A percentile compares a stretch with the other conserved stretches of the same genome.
Evolutionary conservation across 2,113 vertebrate species (phyloP).

Genomic region (Catharus fuscescens): DNA sequence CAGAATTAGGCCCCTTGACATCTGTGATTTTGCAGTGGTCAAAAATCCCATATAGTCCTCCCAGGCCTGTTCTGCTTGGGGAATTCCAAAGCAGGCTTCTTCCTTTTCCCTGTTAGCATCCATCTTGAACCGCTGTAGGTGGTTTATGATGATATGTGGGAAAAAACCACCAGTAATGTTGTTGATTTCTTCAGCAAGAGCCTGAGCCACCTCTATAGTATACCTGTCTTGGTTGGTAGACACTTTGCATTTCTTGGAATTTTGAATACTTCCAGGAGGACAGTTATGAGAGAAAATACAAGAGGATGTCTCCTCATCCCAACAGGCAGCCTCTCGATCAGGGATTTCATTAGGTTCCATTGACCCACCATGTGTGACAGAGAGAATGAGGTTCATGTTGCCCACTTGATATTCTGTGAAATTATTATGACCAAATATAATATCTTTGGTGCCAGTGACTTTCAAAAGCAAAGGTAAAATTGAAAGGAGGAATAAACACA

Average conservation of each 20-base stretch:
- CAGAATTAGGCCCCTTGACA: conserved; percentile 49
- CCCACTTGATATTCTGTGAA: conserved; percentile 67
- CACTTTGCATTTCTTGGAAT: conserved; percentile 25
- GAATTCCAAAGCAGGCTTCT: conserved; percentile 52
- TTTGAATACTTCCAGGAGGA: conserved; percentile 27
- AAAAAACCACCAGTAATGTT: conserved; percentile 22
- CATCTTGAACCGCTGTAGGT: conserved; percentile 62
- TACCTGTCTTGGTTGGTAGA: conserved; percentile 56
- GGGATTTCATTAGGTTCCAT: conserved; percentile 58
- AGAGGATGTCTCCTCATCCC: conserved; percentile 12
- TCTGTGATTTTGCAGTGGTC: conserved; percentile 31
- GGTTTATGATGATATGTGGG: conserved; percentile 63
- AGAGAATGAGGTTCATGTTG: conserved; percentile 64
- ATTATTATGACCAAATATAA: conserved; percentile 40
- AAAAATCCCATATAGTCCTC: conserved; percentile 66
- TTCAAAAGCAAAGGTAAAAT: conserved; percentile 7
- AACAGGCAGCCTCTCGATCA: conserved; percentile 54
- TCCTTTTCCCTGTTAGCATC: conserved; percentile 65
- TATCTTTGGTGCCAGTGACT: background rate
- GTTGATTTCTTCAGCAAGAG: conserved; percentile 56
- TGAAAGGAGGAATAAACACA: background rate
- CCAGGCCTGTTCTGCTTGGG: conserved; percentile 58
- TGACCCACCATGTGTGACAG: conserved; percentile 61
- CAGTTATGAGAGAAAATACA: conserved; percentile 59
- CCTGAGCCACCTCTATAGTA: conserved; percentile 42